Evolutionary conservation across 2,113 vertebrate genomes (phyloP).

Genomic region (Bubo blakistoni): DNA sequence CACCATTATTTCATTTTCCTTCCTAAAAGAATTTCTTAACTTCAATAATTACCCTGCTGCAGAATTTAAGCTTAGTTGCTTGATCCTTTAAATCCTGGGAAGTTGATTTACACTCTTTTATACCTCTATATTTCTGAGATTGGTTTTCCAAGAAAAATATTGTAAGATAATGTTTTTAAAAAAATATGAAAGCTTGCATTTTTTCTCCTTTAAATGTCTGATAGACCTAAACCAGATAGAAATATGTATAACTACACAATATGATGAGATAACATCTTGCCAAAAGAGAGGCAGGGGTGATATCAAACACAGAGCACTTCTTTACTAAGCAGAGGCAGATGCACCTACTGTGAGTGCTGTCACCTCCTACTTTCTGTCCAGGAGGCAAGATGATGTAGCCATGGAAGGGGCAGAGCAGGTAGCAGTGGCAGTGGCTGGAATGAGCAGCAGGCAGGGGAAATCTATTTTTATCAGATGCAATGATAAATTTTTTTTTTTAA

Average conservation of each 20-base stretch:
- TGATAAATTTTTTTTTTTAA: background rate
- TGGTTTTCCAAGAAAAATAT: background rate
- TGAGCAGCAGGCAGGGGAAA: background rate
- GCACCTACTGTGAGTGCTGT: background rate
- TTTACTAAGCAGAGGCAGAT: background rate
- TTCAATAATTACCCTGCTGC: background rate
- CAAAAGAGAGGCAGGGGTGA: background rate
- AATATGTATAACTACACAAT: background rate
- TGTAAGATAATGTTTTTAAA: background rate
- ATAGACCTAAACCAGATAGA: background rate
- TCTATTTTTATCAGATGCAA: background rate
- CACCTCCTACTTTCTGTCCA: background rate
- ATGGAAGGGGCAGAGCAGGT: background rate
- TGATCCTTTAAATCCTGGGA: background rate
- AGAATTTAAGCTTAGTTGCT: background rate
- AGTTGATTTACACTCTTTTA: background rate
- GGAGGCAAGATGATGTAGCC: background rate
- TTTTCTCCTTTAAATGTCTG: background rate
- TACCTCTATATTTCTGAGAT: background rate
- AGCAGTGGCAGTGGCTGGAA: background rate
- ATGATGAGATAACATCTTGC: background rate
- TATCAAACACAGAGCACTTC: background rate
- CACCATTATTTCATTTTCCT: background rate
- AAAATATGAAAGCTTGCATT: background rate
- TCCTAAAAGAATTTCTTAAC: background rate